These are phyloP conservation scores for Nothoprocta pentlandii DNA, from an alignment of 2,113 vertebrate species.

Conservation along the genomic window DNA sequence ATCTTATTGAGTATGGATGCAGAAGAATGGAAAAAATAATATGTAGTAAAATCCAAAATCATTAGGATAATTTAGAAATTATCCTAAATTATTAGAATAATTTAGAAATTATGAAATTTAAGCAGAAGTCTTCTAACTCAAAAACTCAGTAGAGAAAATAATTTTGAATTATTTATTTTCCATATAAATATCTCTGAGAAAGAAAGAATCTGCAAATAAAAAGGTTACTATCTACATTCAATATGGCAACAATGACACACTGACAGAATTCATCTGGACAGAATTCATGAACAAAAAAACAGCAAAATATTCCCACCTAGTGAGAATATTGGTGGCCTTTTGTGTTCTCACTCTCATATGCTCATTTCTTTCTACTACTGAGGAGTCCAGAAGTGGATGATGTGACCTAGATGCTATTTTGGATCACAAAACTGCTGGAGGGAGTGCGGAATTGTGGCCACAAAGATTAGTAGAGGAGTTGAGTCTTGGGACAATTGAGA, in stretches of 20 bases:
- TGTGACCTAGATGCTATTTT: not conserved
- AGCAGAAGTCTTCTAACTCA: not conserved
- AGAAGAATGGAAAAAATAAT: not conserved
- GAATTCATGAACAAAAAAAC: not conserved
- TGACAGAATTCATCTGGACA: not conserved
- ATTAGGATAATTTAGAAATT: not conserved
- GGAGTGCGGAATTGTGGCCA: too few species aligned
- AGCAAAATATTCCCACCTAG: not conserved
- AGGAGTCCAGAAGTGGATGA: not conserved
- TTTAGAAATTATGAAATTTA: not conserved
- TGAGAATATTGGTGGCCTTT: not conserved
- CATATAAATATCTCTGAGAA: not conserved
- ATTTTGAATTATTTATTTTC: not conserved
- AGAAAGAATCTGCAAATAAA: not conserved
- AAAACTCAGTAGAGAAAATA: not conserved
- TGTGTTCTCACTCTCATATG: not conserved
- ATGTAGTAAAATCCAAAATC: not conserved
- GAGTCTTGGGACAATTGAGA: too few species aligned
- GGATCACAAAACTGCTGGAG: too few species aligned
- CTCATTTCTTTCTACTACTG: not conserved
- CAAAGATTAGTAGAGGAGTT: too few species aligned
- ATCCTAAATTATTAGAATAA: not conserved
- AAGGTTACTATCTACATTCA: not conserved
- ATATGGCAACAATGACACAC: not conserved
- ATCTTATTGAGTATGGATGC: too few species aligned